Percentiles rank a stretch among this genome's conserved stretches.
Conservation (phyloP, 53 echinoderm and acorn worm species). For the Holothuria leucospilota region DNA sequence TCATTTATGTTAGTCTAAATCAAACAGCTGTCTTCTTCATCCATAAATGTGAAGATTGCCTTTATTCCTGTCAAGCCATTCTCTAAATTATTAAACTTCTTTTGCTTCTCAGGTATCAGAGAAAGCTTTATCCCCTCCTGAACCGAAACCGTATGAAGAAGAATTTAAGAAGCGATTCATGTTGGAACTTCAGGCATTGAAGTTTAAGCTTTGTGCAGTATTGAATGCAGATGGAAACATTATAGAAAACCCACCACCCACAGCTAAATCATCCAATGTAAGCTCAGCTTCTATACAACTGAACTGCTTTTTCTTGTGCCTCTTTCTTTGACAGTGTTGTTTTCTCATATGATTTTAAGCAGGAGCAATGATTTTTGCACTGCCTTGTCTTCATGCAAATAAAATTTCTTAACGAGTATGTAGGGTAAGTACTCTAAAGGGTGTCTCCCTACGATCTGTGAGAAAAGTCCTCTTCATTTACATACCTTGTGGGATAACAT, state of each 20-base stretch:
- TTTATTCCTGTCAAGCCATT: neutral
- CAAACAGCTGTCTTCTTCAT: neutral
- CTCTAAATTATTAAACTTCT: neutral
- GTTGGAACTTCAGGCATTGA: conserved; percentile 68
- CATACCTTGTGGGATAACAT: no score
- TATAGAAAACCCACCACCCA: conserved; percentile 31
- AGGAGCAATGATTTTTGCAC: no score
- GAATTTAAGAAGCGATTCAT: conserved; percentile 85
- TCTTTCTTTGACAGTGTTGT: no score
- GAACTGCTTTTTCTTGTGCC: no score
- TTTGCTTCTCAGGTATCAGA: conserved; percentile 55
- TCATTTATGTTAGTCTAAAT: no score
- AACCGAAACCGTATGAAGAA: conserved; percentile 87
- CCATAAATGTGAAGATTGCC: neutral
- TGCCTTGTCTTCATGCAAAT: no score
- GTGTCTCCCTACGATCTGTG: no score
- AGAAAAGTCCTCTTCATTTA: no score
- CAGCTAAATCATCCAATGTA: conserved; percentile 43
- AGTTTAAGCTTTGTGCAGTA: conserved; percentile 76
- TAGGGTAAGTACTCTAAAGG: no score
- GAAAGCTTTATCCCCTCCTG: conserved; percentile 68
- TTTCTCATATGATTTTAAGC: no score
- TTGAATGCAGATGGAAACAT: conserved; percentile 67
- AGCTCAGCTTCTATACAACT: neutral
- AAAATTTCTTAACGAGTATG: no score